A percentile compares a stretch with the other conserved stretches of the same genome.
These are phyloP conservation scores for Lutjanus erythropterus DNA, from an alignment of 2,113 vertebrate species.

Conservation along the genomic window DNA sequence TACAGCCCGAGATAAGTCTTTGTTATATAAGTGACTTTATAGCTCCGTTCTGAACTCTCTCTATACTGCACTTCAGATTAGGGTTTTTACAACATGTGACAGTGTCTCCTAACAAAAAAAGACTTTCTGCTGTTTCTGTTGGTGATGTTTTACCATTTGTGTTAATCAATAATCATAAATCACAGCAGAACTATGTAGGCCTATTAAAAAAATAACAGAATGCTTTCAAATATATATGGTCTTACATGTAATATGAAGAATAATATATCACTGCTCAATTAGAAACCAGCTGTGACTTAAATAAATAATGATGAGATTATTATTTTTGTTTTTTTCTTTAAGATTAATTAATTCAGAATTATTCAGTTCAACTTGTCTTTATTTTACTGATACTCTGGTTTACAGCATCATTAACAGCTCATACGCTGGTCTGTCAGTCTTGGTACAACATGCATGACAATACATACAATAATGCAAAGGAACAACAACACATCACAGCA, in stretches of 20 bases:
- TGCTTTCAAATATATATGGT: not conserved
- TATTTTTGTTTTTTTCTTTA: too few species aligned
- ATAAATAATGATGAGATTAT: not conserved
- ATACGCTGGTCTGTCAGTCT: too few species aligned
- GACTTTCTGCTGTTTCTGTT: not conserved
- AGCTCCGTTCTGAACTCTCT: not conserved
- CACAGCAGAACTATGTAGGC: too few species aligned
- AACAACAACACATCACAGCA: too few species aligned
- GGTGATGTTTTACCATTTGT: not conserved
- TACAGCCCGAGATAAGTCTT: not conserved
- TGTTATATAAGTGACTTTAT: not conserved
- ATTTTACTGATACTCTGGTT: too few species aligned
- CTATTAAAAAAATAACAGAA: not conserved
- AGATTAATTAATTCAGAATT: too few species aligned
- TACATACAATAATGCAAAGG: too few species aligned
- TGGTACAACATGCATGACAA: too few species aligned
- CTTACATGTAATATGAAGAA: not conserved
- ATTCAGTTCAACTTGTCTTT: too few species aligned
- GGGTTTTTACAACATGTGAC: not conserved
- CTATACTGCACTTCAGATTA: not conserved
- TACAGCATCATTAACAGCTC: too few species aligned
- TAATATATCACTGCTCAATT: not conserved
- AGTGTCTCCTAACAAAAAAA: not conserved
- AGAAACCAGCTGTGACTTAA: not conserved
- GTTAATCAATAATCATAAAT: not conserved